phyloP scores from a whole-genome alignment of 2,888 invertebrate genomes.

The Caenorhabditis sinica region DNA sequence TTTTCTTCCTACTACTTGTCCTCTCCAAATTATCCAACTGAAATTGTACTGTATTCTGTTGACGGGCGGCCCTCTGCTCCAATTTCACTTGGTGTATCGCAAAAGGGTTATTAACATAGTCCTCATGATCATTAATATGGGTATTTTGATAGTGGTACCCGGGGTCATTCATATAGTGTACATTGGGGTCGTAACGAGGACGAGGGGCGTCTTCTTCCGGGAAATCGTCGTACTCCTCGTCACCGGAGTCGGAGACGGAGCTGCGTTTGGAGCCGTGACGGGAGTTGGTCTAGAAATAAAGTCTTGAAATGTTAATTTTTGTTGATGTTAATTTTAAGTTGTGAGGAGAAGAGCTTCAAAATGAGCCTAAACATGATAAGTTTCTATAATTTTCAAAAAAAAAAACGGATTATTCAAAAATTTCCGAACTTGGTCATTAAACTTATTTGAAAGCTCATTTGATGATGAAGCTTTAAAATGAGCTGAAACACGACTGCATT shows the following conservation, averaged over 20 bases:
- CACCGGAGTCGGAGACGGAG: conserved; percentile 36
- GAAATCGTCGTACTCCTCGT: conserved; percentile 35
- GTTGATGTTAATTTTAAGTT: no score
- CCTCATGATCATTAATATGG: neutral
- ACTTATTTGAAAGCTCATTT: no score
- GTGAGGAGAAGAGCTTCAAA: neutral
- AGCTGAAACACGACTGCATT: neutral
- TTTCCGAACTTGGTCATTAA: no score
- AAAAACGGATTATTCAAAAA: no score
- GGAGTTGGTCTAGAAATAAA: conserved; percentile 41
- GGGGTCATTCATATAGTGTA: neutral
- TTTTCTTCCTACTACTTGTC: neutral
- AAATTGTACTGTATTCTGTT: conserved; percentile 26
- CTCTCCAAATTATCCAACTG: conserved; percentile 19
- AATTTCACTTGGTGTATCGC: neutral
- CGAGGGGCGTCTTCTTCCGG: conserved; percentile 14
- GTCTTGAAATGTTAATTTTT: neutral
- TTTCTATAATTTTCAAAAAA: no score
- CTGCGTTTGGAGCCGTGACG: conserved; percentile 51
- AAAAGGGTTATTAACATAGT: neutral
- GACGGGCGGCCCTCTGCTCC: neutral
- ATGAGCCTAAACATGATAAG: no score
- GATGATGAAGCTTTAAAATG: neutral
- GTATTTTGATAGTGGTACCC: neutral
- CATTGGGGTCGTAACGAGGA: neutral